These are phyloP conservation scores for Basileuterus tristriatus DNA, from an alignment of 2,797 vertebrate species.

Conservation along the genomic window DNA sequence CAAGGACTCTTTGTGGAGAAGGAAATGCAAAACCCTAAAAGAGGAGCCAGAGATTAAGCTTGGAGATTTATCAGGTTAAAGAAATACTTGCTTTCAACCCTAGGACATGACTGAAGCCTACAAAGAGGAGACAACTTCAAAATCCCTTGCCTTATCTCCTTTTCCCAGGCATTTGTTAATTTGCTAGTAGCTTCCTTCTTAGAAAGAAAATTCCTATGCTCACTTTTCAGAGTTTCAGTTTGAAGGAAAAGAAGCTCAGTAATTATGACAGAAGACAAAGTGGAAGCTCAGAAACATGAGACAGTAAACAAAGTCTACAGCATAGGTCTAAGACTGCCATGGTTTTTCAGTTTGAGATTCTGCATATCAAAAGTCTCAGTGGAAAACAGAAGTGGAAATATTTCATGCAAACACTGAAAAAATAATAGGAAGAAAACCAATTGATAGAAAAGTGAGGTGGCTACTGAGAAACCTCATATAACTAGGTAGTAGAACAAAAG, in stretches of 20 bases:
- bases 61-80: neutral
- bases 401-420: neutral
- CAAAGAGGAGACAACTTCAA: neutral
- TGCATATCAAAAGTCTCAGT: neutral
- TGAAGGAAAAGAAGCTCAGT: neutral
- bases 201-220: neutral
- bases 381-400: neutral
- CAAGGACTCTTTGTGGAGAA: neutral
- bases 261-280: neutral
- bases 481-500: neutral
- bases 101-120: neutral
- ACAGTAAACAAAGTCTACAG: neutral
- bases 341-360: neutral
- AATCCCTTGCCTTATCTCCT: neutral
- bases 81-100: neutral
- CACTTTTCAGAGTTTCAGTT: neutral
- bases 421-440: neutral
- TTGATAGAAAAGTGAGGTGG: neutral
- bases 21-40: neutral
- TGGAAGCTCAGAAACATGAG: neutral
- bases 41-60: neutral
- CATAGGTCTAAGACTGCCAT: neutral
- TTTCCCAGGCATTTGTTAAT: neutral
- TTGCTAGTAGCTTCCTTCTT: neutral
- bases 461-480: neutral